These are phyloP conservation scores for Fistularia commersonii DNA, from an alignment of 2,797 vertebrate species.

Conservation along the genomic window DNA sequence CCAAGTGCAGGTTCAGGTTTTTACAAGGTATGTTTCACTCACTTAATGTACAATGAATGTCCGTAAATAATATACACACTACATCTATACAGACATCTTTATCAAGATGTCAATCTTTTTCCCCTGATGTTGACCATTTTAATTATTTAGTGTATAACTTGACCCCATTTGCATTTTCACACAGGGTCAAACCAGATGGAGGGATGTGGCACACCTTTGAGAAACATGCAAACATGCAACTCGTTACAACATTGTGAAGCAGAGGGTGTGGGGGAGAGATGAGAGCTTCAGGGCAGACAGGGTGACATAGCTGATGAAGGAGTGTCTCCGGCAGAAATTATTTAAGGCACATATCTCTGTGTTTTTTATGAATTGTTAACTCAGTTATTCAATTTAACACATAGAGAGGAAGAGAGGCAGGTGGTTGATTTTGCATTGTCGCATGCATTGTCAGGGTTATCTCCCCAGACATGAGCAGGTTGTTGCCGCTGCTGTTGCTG, in stretches of 20 bases:
- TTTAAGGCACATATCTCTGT: conserved; percentile 2
- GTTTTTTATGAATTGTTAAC: too few species aligned
- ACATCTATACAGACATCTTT: background rate
- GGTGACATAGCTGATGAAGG: conserved; percentile 1
- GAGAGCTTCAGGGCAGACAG: background rate
- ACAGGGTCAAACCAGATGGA: background rate
- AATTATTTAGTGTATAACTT: background rate
- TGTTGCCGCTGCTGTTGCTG: too few species aligned
- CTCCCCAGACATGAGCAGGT: too few species aligned
- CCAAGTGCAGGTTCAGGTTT: too few species aligned
- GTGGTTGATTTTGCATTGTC: too few species aligned
- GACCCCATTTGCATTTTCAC: background rate
- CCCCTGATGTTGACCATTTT: too few species aligned
- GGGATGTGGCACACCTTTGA: conserved; percentile 30
- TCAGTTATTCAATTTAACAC: too few species aligned
- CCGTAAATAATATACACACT: background rate
- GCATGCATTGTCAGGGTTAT: too few species aligned
- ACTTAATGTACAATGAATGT: background rate
- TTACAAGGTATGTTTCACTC: too few species aligned
- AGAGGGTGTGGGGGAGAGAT: background rate
- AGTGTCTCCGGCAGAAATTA: conserved; percentile 11
- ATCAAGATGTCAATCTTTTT: background rate
- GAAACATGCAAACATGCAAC: conserved; percentile 20
- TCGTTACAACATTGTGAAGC: background rate
- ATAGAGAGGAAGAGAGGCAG: too few species aligned